Conservation (phyloP, 2,888 invertebrate genomes). For the Caenorhabditis sulstoni region DNA sequence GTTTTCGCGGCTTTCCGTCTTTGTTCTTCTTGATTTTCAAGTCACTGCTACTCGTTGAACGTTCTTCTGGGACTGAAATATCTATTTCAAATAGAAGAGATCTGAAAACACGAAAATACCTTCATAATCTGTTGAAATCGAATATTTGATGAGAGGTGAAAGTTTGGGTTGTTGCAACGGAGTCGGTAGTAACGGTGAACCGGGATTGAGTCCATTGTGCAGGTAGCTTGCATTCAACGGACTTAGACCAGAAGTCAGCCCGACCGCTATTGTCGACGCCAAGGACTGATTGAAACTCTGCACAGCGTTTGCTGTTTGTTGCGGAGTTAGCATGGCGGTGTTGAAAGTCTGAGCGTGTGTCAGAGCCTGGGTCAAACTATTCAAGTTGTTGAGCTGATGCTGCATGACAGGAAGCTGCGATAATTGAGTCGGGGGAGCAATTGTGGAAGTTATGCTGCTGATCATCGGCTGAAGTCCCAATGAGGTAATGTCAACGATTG, state of each 20-base stretch:
- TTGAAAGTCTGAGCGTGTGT: conserved; percentile 55
- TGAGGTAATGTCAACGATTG: conserved; percentile 50
- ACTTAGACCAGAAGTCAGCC: conserved; percentile 62
- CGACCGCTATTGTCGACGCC: conserved; percentile 66
- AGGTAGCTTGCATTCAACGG: conserved; percentile 64
- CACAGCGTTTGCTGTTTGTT: conserved; percentile 52
- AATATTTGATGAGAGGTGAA: conserved; percentile 63
- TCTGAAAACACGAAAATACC: conserved; percentile 24
- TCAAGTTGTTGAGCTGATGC: conserved; percentile 56
- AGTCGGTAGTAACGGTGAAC: conserved; percentile 61
- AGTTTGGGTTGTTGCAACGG: conserved; percentile 57
- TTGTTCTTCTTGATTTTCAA: conserved; percentile 73
- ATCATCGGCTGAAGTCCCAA: conserved; percentile 55
- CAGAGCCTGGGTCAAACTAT: conserved; percentile 51
- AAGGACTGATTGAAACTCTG: conserved; percentile 62
- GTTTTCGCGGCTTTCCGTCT: conserved; percentile 79
- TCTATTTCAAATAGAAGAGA: neutral
- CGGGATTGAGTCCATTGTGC: conserved; percentile 64
- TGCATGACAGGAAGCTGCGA: conserved; percentile 52
- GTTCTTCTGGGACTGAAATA: conserved; percentile 44
- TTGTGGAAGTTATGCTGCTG: conserved; percentile 42
- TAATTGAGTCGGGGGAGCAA: conserved; percentile 30
- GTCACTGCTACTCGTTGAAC: conserved; percentile 36
- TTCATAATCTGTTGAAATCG: conserved; percentile 63
- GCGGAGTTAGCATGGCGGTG: conserved; percentile 47